Base-by-base conservation (phyloP, 2,113 vertebrate genomes). In the Deroptyus accipitrinus region DNA sequence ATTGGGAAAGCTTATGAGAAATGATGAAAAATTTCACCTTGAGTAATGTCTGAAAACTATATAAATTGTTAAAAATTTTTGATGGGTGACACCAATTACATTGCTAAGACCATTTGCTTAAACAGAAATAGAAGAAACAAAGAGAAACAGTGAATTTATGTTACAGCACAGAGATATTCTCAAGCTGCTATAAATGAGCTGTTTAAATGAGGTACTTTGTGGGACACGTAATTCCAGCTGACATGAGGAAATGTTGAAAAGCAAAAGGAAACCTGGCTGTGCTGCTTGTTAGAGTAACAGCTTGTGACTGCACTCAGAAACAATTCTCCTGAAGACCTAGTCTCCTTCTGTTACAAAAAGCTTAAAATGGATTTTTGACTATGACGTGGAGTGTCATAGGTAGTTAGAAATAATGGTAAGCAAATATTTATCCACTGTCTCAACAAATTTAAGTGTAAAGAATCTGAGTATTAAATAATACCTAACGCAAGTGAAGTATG, bases 281-380 rank as follows among this genome's bases (percentile, higher is more conserved):
- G 86, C 88, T 75, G 76, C 91, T 95, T 5, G 35, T 84, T 86
- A 82, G 91, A 28, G 52, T 24, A 94, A 91, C 83, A 75, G 83
- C 83, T 74, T 78, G 83, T 75, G 91, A 41, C 55, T 86, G 73
- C 83, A 4, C 55, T 44, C 64, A 84, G 49, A 30, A 94, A 7
- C 61, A 67, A 81, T 68, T 54, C 83, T 55, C 15, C 73, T 33
- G 9, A 41, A 74, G 28, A 41, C 7, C 59, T 37, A 4, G 4
- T 5, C 72, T 39, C n/a, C 72, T 75, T 13, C 81, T 39, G 19
- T 7, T 64, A 3, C 37, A 10, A 6, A 33, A 22, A 73, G 22
- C n/a, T 2, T 57, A 11, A 10, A 0, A 3, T 1, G 27, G n/a
- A 2, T 17, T n/a, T 62, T 13, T 22, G 15, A 13, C 44, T n/a